Evolutionary conservation across 2,113 vertebrate species (phyloP), one percentile per base, ranked within the genome.

Genomic region (Bubo blakistoni): DNA sequence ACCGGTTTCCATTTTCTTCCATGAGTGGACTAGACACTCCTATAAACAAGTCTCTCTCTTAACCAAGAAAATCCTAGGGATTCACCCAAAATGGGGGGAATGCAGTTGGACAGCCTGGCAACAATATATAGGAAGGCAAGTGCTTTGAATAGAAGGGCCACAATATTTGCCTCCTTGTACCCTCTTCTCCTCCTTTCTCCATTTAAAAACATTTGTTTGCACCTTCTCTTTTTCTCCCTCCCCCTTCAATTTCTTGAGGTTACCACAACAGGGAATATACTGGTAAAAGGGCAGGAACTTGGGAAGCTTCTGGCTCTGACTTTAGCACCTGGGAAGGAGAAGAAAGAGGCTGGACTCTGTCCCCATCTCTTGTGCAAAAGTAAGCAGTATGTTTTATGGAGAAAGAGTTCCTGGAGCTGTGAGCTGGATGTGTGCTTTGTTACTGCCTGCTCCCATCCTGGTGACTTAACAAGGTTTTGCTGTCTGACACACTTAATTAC

Each of bases 311-410:
- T 49, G 30, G 8, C 26, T 71, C 21, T 76, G 25, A 21, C 34
- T 67, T 26, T 2, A 61, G 12, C 13, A 52, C 18, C 25, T 74
- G 26, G 1, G 2, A 59, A n/a, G 49, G 24, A 62, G 47, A 44
- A 40, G 19, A 40, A 70, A 24, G 61, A 83, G 34, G 21, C 34
- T 81, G 46, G 25, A 26, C 13, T 73, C 24, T 42, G 36, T 16
- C 8, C 8, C 13, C 26, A 0, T 30, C 11, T 9, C 1, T 40
- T 36, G n/a, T 40, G 14, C 38, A 63, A 34, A 55, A 40, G 2
- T 24, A 12, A 71, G 65, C 9, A 9, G n/a, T 24, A 9, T 13
- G 36, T 25, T n/a, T 8, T 38, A 29, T 21, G 47, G 19, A 42
- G 12, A 62, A 16, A 32, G 24, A 11, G 27, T 44, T 85, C 25